These are phyloP conservation scores for Aptenodytes patagonicus DNA, from an alignment of 2,113 vertebrate species.

Conservation along the genomic window DNA sequence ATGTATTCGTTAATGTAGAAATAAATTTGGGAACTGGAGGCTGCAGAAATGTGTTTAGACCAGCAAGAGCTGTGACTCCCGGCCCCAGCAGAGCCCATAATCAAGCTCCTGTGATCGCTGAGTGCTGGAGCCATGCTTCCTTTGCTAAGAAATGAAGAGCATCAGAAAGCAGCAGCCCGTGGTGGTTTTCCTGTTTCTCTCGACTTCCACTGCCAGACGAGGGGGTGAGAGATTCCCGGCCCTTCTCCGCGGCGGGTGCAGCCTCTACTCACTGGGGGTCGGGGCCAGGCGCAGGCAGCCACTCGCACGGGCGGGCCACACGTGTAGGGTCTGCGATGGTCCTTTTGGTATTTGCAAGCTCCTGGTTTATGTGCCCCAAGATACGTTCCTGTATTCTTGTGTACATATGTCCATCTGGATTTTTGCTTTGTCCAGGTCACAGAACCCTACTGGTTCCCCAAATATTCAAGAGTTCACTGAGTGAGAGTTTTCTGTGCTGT, in stretches of 20 bases:
- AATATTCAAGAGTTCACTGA: not conserved
- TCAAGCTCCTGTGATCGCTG: fast-evolving
- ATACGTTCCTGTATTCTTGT: fast-evolving
- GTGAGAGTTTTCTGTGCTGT: not conserved
- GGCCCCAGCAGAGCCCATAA: not conserved
- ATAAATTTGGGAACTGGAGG: not conserved
- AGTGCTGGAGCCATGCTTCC: not conserved
- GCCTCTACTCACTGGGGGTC: not conserved
- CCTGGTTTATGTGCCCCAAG: not conserved
- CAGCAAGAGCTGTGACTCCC: not conserved
- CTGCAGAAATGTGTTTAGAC: not conserved
- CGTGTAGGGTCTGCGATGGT: fast-evolving
- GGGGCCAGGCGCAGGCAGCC: not conserved
- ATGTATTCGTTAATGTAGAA: not conserved
- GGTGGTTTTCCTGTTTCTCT: conserved; percentile 42
- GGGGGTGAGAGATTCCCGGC: not conserved
- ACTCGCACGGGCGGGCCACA: not conserved
- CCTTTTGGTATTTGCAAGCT: not conserved
- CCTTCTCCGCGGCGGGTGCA: fast-evolving
- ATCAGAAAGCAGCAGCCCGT: conserved; percentile 21
- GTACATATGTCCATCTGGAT: not conserved
- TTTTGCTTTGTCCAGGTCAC: not conserved
- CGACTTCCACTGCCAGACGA: fast-evolving
- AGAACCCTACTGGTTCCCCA: not conserved
- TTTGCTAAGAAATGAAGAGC: not conserved